Percentiles rank a stretch among this genome's conserved stretches.
These are phyloP conservation scores for Falco novaeseelandiae DNA, from an alignment of 2,797 vertebrate species.

Conservation along the genomic window DNA sequence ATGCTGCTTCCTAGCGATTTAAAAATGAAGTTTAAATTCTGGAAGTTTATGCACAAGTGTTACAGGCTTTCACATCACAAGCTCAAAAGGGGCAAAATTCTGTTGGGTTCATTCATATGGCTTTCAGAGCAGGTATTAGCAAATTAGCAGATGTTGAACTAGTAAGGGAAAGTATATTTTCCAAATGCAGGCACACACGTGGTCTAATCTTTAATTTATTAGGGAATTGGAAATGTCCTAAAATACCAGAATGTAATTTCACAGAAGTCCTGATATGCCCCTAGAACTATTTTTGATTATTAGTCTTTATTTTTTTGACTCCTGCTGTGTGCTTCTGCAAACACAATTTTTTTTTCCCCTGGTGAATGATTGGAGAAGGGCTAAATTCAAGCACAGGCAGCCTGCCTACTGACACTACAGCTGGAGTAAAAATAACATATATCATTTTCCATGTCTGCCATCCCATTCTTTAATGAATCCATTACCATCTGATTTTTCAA, in stretches of 20 bases:
- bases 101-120: background rate
- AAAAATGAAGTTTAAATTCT: background rate
- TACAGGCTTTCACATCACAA: background rate
- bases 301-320: background rate
- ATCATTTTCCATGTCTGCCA: background rate
- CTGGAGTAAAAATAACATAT: background rate
- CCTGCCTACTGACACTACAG: background rate
- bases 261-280: background rate
- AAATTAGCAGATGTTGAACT: background rate
- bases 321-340: background rate
- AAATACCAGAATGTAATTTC: slow-evolving; percentile 13
- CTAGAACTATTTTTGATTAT: slow-evolving; percentile 13
- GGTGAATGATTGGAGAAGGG: background rate
- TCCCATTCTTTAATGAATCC: background rate
- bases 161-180: background rate
- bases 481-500: background rate
- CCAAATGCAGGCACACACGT: background rate
- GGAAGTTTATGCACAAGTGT: background rate
- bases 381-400: background rate
- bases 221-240: background rate
- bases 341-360: background rate
- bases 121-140: background rate
- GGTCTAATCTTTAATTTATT: slow-evolving; percentile 16
- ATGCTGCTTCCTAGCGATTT: background rate
- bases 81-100: background rate